Conservation (phyloP, 23 tunicate genomes). For the Halocynthia roretzi region DNA sequence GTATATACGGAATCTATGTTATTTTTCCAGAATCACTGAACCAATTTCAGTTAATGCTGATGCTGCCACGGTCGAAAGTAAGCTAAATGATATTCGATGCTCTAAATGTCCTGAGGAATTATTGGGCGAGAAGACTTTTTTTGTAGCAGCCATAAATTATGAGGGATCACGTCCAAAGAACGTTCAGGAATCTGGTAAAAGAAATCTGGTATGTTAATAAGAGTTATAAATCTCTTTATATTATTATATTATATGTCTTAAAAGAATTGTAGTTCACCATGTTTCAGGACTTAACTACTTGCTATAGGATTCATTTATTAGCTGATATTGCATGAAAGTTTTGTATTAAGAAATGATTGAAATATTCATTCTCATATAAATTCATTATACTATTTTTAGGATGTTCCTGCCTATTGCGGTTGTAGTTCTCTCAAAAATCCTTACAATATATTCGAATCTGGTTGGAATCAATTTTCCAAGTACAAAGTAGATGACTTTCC, state of each 20-base stretch:
- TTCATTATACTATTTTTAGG: neutral
- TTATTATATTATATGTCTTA: too few species aligned
- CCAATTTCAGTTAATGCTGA: constrained; percentile 33
- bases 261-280: too few species aligned
- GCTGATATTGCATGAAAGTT: too few species aligned
- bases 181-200: neutral
- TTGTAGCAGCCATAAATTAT: neutral
- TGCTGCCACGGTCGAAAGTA: constrained; percentile 30
- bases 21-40: constrained; percentile 2
- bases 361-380: too few species aligned
- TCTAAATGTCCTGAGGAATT: constrained; percentile 48
- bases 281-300: too few species aligned
- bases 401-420: constrained; percentile 11
- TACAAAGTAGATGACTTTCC: constrained; percentile 20
- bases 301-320: too few species aligned
- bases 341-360: too few species aligned
- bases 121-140: neutral
- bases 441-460: constrained; percentile 2
- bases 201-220: neutral
- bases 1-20: neutral
- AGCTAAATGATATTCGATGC: constrained; percentile 34
- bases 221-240: too few species aligned
- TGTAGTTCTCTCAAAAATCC: neutral
- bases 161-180: constrained; percentile 7
- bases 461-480: constrained; percentile 1